Evolutionary conservation across 2,113 vertebrate species (phyloP).

Genomic region (Syngnathoides biaculeatus): DNA sequence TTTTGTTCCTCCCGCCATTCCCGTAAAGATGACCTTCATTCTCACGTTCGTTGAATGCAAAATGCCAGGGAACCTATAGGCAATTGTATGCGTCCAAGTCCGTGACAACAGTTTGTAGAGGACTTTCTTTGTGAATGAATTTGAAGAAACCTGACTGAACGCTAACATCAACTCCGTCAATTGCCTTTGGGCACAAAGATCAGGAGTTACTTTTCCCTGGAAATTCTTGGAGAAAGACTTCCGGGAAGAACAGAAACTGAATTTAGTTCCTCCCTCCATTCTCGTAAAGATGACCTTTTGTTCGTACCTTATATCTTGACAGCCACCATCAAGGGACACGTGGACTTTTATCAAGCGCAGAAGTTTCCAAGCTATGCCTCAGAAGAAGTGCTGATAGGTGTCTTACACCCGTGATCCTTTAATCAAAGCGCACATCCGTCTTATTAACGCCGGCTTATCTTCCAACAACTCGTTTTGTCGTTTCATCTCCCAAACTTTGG

Average conservation of each 20-base stretch:
- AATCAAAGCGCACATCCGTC: constrained; percentile 47
- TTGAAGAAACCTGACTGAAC: no score
- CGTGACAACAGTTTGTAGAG: no score
- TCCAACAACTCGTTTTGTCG: constrained; percentile 28
- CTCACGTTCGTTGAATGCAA: no score
- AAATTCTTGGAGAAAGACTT: neutral
- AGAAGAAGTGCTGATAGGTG: constrained; percentile 40
- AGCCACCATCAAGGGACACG: neutral
- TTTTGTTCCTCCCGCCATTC: neutral
- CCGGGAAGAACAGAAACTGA: neutral
- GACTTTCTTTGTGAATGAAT: no score
- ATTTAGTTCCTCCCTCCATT: neutral
- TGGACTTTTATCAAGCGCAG: neutral
- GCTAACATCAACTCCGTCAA: no score
- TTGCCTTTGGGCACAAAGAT: no score
- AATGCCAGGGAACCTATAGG: no score
- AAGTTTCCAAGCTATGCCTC: constrained; percentile 11
- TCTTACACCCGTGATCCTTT: constrained; percentile 46
- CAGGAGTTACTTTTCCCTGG: no score
- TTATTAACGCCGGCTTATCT: constrained; percentile 46
- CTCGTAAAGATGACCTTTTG: neutral
- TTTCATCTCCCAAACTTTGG: constrained; percentile 12
- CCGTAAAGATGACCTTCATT: no score
- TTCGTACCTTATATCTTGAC: neutral
- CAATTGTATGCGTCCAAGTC: no score